Evolutionary conservation across 2,888 invertebrate genomes (phyloP), one percentile per base, ranked within the genome.

Genomic region (Eremobia ochroleuca): DNA sequence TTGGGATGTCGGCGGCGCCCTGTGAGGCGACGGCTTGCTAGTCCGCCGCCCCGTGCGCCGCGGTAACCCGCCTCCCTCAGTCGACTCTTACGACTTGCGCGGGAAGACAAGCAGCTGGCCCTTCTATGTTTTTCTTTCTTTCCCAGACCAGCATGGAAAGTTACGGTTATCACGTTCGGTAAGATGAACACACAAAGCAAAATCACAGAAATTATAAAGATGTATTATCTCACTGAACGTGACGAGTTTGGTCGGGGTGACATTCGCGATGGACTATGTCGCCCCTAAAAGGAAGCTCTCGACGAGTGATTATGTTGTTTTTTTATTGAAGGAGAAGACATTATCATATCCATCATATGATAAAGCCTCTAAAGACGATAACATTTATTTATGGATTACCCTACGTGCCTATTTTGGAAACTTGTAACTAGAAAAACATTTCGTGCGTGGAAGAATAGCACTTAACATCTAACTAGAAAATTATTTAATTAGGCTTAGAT

Each of bases 91-190:
- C 87, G 85, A 88, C 87, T 79, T 88, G 87, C 89, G 55, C 85
- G 89, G 87, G 89, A 88, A 0, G 89, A 87, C 0, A 69, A 75
- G 88, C 87, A 85, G 87, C 87, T 88, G 88, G 49, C 21, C 83
- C 76, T 85, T 86, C 83, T 82, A 88, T 67, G 87, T 87, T 83
- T 87, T 88, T 87, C 82, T 88, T 11, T 84, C 82, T 31, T 84
- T 88, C 87, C 87, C 89, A 83, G 89, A 49, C 78, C 89, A 88
- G 89, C 89, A 79, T 81, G 85, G 87, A 81, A 88, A 87, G 62
- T 67, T 13, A 46, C 31, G 46, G 61, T 37, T 65, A 59, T 65
- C 83, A 72, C 78, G 78, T 72, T 49, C 83, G 69, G 67, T 73
- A 31, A 83, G 64, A 70, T 79, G 25, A 43, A 40, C 66, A 71